Evolutionary conservation across 1,140 invertebrate species (phyloP).

Genomic region (Bilobella aurantiaca): DNA sequence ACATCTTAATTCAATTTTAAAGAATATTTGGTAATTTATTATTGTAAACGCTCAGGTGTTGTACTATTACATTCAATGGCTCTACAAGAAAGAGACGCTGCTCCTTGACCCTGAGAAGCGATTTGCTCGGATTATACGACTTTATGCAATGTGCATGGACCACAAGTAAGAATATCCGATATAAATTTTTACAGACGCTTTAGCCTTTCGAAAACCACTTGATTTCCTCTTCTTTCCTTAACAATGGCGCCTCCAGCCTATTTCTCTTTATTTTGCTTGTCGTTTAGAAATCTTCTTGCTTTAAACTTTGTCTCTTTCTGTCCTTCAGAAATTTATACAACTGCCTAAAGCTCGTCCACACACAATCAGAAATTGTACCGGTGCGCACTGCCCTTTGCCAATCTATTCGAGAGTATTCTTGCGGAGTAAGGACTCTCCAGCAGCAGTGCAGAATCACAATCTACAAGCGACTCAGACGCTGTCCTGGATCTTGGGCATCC

Average conservation of each 20-base stretch:
- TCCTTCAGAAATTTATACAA: slow-evolving; percentile 46
- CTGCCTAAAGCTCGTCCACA: slow-evolving; percentile 44
- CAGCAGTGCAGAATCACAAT: slow-evolving; percentile 56
- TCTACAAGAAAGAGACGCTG: slow-evolving; percentile 56
- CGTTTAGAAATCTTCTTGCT: slow-evolving; percentile 4
- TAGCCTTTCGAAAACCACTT: too few relatives aligned
- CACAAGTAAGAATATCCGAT: slow-evolving; percentile 45
- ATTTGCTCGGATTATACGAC: slow-evolving; percentile 53
- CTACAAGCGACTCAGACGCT: slow-evolving; percentile 50
- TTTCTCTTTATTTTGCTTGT: neutral
- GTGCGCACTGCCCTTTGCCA: slow-evolving; percentile 51
- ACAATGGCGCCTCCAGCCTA: too few relatives aligned
- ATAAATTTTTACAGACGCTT: too few relatives aligned
- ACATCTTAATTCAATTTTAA: neutral
- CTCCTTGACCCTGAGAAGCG: slow-evolving; percentile 49
- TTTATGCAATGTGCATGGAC: slow-evolving; percentile 58
- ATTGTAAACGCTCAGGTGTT: slow-evolving; percentile 37
- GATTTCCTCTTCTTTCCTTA: too few relatives aligned
- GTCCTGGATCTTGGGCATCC: slow-evolving; percentile 51
- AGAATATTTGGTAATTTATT: neutral
- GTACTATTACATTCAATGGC: slow-evolving; percentile 57
- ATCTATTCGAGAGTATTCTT: slow-evolving; percentile 51
- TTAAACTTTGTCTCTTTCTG: slow-evolving; percentile 6
- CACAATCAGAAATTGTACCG: slow-evolving; percentile 52
- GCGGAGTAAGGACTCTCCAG: slow-evolving; percentile 51